phyloP scores from a whole-genome alignment of 2,113 vertebrate species.

The Ariopsis seemanni region DNA sequence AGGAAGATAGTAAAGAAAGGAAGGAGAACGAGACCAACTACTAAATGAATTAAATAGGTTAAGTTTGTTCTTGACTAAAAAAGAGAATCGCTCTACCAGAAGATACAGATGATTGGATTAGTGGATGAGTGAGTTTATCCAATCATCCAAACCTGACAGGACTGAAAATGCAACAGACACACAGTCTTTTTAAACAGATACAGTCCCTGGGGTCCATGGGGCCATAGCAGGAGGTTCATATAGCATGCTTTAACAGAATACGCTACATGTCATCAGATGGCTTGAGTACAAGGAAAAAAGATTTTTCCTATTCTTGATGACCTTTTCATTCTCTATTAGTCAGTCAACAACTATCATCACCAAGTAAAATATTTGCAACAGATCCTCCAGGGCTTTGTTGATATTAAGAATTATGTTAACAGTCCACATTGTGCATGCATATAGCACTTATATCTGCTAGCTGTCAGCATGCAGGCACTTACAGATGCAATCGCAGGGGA shows the following conservation, averaged over 20 bases:
- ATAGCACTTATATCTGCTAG: too few species aligned
- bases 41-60: background rate
- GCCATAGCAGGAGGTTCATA: background rate
- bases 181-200: background rate
- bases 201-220: background rate
- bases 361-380: background rate
- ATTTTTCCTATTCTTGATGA: background rate
- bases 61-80: background rate
- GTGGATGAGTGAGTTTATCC: slow-evolving; percentile 4
- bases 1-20: background rate
- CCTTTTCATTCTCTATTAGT: background rate
- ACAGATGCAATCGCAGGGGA: too few species aligned
- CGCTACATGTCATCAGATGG: background rate
- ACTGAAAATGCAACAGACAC: background rate
- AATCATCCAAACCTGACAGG: background rate
- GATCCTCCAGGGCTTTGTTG: too few species aligned
- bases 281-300: background rate
- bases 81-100: background rate
- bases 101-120: background rate
- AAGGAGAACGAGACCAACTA: background rate
- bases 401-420: too few species aligned
- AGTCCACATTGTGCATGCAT: too few species aligned
- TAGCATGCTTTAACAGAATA: background rate
- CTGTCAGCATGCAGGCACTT: too few species aligned
- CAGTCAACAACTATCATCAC: background rate